Conservation (phyloP, 2,113 vertebrate genomes). For the Eidolon helvum region DNA sequence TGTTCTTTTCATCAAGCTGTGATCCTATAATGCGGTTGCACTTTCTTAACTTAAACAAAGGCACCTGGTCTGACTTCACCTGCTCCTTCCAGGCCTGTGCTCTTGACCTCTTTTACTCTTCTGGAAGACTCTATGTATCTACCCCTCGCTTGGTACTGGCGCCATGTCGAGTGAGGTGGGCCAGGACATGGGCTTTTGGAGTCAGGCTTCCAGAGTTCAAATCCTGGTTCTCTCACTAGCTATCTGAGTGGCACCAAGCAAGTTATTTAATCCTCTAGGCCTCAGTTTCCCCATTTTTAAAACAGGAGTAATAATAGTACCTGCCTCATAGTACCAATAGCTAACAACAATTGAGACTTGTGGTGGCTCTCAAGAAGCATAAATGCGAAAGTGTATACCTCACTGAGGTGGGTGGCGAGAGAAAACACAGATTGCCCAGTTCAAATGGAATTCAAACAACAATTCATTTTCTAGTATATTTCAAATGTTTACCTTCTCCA, state of each 20-base stretch:
- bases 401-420: neutral
- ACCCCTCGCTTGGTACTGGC: neutral
- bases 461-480: neutral
- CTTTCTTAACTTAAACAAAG: neutral
- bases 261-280: neutral
- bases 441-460: neutral
- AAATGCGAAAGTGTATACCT: neutral
- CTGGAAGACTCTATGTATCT: neutral
- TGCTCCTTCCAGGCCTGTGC: neutral
- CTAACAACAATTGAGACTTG: neutral
- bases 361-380: neutral
- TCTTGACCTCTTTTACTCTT: neutral
- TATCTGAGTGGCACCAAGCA: neutral
- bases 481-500: neutral
- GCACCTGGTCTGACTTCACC: neutral
- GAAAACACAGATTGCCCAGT: neutral
- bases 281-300: neutral
- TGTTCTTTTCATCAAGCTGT: neutral
- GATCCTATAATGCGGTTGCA: neutral
- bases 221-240: neutral
- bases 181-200: neutral
- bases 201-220: neutral
- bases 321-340: neutral
- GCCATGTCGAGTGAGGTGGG: neutral
- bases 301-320: neutral